phyloP scores from a whole-genome alignment of 2,888 invertebrate genomes.

The Cyrtodaria siliqua region DNA sequence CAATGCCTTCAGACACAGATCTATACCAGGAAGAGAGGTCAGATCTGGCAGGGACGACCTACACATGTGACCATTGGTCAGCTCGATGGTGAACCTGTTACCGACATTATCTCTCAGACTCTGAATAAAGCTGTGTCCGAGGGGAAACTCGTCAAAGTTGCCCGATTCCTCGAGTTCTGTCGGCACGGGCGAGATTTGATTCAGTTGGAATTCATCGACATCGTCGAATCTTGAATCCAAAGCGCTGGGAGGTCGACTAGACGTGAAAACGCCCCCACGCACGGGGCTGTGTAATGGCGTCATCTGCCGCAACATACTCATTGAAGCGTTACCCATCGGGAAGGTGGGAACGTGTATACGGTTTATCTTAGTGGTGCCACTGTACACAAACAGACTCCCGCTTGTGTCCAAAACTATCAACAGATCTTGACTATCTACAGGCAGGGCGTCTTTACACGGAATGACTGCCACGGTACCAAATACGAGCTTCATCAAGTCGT shows the following conservation, averaged over 20 bases:
- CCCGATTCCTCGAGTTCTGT: conserved; percentile 85
- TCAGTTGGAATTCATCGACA: conserved; percentile 88
- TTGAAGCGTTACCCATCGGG: conserved; percentile 77
- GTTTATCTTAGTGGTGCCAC: conserved; percentile 91
- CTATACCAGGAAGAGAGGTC: conserved; percentile 87
- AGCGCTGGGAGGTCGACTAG: conserved; percentile 87
- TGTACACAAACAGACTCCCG: conserved; percentile 93
- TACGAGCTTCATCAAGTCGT: conserved; percentile 89
- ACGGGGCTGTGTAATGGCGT: conserved; percentile 79
- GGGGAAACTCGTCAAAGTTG: conserved; percentile 75
- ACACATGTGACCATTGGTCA: conserved; percentile 91
- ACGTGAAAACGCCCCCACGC: conserved; percentile 87
- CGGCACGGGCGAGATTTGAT: conserved; percentile 90
- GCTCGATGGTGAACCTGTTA: conserved; percentile 91
- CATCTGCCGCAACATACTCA: conserved; percentile 74
- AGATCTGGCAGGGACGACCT: conserved; percentile 89
- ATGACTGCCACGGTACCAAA: conserved; percentile 92
- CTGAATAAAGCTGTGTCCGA: conserved; percentile 79
- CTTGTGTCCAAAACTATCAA: conserved; percentile 93
- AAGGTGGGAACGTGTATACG: conserved; percentile 89
- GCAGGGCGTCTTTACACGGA: conserved; percentile 94
- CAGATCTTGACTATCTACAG: conserved; percentile 92
- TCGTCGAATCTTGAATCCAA: conserved; percentile 88
- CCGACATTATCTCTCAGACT: conserved; percentile 92
- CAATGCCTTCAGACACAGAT: conserved; percentile 91